Evolutionary conservation across 2,113 vertebrate genomes (phyloP), one percentile per base, ranked within the genome.

Genomic region (Coptodon bakossiorum): DNA sequence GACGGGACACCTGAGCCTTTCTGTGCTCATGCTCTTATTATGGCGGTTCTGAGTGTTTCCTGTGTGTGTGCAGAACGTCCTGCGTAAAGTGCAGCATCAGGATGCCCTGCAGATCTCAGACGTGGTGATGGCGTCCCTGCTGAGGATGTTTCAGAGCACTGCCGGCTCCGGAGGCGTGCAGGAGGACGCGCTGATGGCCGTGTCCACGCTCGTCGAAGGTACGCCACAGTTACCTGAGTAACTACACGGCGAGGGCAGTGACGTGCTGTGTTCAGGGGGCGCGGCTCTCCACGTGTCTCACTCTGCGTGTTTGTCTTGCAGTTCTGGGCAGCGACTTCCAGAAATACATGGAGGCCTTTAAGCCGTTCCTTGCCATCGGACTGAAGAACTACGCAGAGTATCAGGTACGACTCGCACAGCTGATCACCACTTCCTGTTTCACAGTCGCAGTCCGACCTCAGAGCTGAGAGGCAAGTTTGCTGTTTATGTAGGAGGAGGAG

Each of bases 281-380:
- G n/a, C 2, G n/a, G 38, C 38, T 19, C 11, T 48, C 19, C 73
- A 17, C 1, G 9, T 53, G 13, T 45, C 19, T 34, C 45, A 66
- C 43, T 29, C 31, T 27, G 11, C 4, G 6, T 9, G 3, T 38
- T 29, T 52, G 0, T 88, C 22, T 22, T 59, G n/a, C 86, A 99
- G 99, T 99, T 79, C 88, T 99, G 89, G 99, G 98, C 88, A 96
- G 97, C 82, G 99, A 99, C 90, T 99, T 99, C 89, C 96, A 99
- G 93, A 99, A 99, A 59, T 99, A 99, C 94, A 99, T 99, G 98
- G 99, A 99, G 43, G 98, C 99, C 94, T 99, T 99, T 92, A 99
- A 99, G 88, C 99, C 98, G 1, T 99, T 99, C 95, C 96, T 99
- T 80, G 98, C 95, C 50, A 99, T 99, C 88, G 99, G 98, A 53